Conservation (phyloP, 1,140 invertebrate species). For the Trissolcus basalis region DNA sequence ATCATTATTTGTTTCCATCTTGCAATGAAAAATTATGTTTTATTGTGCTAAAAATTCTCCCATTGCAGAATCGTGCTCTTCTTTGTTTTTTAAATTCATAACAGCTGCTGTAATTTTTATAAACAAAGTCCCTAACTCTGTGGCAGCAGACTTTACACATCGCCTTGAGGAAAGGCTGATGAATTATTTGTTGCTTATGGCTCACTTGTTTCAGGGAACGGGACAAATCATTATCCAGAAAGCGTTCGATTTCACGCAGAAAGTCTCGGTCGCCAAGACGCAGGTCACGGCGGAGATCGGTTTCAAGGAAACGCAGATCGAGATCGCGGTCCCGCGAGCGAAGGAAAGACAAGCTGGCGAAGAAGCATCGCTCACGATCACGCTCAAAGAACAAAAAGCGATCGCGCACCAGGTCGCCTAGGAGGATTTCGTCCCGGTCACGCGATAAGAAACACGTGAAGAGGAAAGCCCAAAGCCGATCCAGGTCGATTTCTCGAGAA, state of each 20-base stretch:
- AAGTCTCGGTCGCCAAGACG: slow-evolving; percentile 67
- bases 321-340: slow-evolving; percentile 66
- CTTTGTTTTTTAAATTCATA: no score
- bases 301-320: slow-evolving; percentile 62
- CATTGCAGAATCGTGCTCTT: no score
- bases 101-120: no score
- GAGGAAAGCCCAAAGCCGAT: slow-evolving; percentile 64
- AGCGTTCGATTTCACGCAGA: slow-evolving; percentile 62
- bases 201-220: no score
- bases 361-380: slow-evolving; percentile 69
- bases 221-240: slow-evolving; percentile 64
- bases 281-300: slow-evolving; percentile 62
- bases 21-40: no score
- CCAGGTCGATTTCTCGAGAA: slow-evolving; percentile 65
- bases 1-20: no score
- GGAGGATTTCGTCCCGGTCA: slow-evolving; percentile 59
- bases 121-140: no score
- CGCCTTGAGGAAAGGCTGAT: no score
- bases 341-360: slow-evolving; percentile 67
- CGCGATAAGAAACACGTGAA: slow-evolving; percentile 68
- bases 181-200: no score
- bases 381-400: slow-evolving; percentile 65
- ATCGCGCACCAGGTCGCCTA: slow-evolving; percentile 38
- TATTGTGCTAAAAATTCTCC: no score
- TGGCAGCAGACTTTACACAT: no score